Evolutionary conservation across 2,888 invertebrate genomes (phyloP).

Genomic region (Peribatodes rhomboidaria): DNA sequence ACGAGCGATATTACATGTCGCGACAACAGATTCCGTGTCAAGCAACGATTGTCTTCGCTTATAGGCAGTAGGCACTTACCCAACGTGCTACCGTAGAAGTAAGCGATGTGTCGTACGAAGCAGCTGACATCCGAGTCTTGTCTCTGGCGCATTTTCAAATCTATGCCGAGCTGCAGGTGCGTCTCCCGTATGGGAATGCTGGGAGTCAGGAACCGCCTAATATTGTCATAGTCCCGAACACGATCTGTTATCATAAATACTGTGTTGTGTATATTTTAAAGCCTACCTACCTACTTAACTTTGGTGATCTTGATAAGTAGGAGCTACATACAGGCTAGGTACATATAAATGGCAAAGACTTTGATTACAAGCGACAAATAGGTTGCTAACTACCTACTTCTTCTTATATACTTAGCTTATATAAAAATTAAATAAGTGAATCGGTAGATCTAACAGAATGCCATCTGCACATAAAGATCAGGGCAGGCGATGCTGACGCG

Average conservation of each 20-base stretch:
- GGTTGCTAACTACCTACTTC: no score
- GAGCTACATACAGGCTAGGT: neutral
- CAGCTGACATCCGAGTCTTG: slow-evolving; percentile 77
- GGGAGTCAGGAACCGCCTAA: slow-evolving; percentile 71
- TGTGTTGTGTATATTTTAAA: no score
- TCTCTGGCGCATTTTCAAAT: slow-evolving; percentile 63
- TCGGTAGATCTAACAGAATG: slow-evolving; percentile 66
- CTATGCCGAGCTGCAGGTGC: slow-evolving; percentile 69
- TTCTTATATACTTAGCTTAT: no score
- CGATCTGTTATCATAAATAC: slow-evolving; percentile 57
- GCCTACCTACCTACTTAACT: neutral
- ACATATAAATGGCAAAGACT: no score
- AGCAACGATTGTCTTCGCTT: no score
- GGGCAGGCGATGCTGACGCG: slow-evolving; percentile 69
- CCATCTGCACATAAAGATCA: slow-evolving; percentile 70
- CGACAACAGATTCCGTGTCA: no score
- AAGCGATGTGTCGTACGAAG: slow-evolving; percentile 70
- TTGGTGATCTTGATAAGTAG: neutral
- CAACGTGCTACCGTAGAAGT: slow-evolving; percentile 63
- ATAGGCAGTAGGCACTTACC: slow-evolving; percentile 59
- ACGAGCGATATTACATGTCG: no score
- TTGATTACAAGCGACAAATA: no score
- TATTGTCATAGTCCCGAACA: slow-evolving; percentile 72
- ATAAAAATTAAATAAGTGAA: neutral
- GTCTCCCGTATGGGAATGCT: slow-evolving; percentile 73